Percentiles rank a stretch among this genome's conserved stretches.
Evolutionary conservation across 2,113 vertebrate genomes (phyloP).

Genomic region (Myocastor coypus): DNA sequence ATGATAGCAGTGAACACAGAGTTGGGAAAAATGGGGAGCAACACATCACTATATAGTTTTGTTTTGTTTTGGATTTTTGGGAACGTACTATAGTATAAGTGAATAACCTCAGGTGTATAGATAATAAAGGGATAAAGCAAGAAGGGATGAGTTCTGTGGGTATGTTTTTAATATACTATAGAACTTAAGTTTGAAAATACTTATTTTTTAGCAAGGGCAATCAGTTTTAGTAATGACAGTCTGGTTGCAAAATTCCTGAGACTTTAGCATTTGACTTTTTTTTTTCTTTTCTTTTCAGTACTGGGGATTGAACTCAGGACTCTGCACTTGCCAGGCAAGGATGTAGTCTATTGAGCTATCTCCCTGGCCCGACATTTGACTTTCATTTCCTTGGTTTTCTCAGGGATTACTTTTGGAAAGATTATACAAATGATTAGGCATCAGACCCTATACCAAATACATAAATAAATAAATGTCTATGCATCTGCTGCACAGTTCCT

Average conservation of each 20-base stretch:
- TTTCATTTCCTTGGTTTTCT: slow-evolving; percentile 6
- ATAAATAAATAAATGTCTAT: too few relatives aligned
- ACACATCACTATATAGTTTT: background rate
- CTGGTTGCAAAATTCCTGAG: slow-evolving; percentile 30
- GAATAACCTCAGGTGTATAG: background rate
- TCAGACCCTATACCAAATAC: too few relatives aligned
- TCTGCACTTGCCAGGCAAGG: too few relatives aligned
- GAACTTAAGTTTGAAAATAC: slow-evolving; percentile 42
- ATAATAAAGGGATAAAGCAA: background rate
- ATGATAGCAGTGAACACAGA: background rate
- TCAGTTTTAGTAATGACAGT: background rate
- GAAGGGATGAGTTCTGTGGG: background rate
- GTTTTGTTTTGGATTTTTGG: background rate
- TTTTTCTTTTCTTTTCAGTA: too few relatives aligned
- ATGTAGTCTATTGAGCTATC: too few relatives aligned
- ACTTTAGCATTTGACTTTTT: slow-evolving; percentile 42
- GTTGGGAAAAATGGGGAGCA: background rate
- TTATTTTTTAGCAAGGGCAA: background rate
- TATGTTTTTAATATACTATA: slow-evolving; percentile 36
- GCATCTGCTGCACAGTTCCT: background rate
- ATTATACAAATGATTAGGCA: slow-evolving; percentile 5
- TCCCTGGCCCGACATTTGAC: too few relatives aligned
- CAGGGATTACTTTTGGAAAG: background rate
- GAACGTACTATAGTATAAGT: background rate
- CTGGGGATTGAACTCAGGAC: too few relatives aligned